Evolutionary conservation across 2,888 invertebrate species (phyloP).

Genomic region (Erebia aethiops): DNA sequence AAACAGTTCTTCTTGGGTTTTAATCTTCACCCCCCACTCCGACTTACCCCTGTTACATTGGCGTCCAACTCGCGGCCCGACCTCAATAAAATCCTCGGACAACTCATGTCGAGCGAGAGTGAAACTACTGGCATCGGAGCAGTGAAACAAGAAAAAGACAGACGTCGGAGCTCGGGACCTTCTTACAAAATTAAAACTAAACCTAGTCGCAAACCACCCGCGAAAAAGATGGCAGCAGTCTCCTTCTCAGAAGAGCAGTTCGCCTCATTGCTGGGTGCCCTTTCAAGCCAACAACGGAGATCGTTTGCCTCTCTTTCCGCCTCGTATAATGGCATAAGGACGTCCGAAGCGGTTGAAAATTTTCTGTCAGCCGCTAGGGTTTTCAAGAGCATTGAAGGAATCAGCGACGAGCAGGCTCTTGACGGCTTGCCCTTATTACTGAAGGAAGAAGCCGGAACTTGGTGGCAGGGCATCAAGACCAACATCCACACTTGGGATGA

Average conservation of each 20-base stretch:
- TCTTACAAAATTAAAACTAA: no score
- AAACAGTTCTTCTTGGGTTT: no score
- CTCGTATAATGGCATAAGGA: not conserved
- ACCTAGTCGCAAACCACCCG: not conserved
- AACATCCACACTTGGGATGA: constrained; percentile 24
- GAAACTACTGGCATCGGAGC: no score
- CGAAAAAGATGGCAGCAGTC: not conserved
- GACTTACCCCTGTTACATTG: no score
- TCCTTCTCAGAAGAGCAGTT: not conserved
- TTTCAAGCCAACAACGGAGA: not conserved
- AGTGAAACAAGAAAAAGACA: no score
- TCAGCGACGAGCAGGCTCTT: constrained; percentile 25
- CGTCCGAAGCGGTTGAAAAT: constrained; percentile 13
- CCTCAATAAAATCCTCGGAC: no score
- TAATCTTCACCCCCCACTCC: no score
- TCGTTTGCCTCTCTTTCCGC: constrained; percentile 1
- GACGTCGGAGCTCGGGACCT: no score
- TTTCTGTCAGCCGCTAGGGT: constrained; percentile 17
- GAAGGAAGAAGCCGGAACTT: constrained; percentile 27
- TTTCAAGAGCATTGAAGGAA: constrained; percentile 21
- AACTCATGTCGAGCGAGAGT: no score
- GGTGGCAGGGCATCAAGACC: constrained; percentile 35
- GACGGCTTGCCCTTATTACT: constrained; percentile 24
- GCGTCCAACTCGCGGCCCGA: no score
- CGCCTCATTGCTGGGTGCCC: not conserved